Conservation (phyloP, 2,888 invertebrate species). For the Patella pellucida region DNA sequence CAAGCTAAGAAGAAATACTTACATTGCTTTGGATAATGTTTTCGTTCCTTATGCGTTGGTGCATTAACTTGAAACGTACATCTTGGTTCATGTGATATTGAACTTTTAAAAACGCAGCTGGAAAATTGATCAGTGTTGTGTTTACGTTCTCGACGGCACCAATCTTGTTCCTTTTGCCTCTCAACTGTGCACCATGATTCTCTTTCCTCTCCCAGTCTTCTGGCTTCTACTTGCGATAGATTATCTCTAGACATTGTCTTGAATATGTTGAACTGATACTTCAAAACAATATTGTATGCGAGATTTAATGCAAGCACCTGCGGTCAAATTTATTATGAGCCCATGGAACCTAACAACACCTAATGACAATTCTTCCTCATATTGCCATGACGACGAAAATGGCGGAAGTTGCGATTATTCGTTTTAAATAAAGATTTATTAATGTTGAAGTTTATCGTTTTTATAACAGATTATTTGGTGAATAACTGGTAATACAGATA, state of each 20-base stretch:
- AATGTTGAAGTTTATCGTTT: too few species aligned
- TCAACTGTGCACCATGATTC: conserved; percentile 68
- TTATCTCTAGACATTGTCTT: conserved; percentile 6
- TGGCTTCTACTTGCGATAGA: conserved; percentile 38
- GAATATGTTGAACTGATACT: neutral
- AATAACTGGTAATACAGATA: too few species aligned
- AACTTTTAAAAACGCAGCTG: conserved; percentile 50
- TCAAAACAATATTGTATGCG: too few species aligned
- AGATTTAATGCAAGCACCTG: too few species aligned
- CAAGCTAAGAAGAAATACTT: conserved; percentile 26
- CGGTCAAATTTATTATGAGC: too few species aligned
- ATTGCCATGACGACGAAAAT: too few species aligned
- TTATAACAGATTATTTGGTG: too few species aligned
- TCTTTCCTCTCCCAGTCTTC: conserved; percentile 46
- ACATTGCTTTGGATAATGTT: conserved; percentile 54
- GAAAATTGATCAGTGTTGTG: conserved; percentile 48
- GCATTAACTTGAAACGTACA: conserved; percentile 52
- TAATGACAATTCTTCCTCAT: too few species aligned
- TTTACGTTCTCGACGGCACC: conserved; percentile 57
- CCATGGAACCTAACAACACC: too few species aligned
- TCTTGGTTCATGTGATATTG: conserved; percentile 46
- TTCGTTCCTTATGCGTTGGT: conserved; percentile 54
- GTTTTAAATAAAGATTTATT: too few species aligned
- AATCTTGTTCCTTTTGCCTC: conserved; percentile 61
- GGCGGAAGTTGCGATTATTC: too few species aligned